Evolutionary conservation across 2,113 vertebrate genomes (phyloP).

Genomic region (Cololabis saira): DNA sequence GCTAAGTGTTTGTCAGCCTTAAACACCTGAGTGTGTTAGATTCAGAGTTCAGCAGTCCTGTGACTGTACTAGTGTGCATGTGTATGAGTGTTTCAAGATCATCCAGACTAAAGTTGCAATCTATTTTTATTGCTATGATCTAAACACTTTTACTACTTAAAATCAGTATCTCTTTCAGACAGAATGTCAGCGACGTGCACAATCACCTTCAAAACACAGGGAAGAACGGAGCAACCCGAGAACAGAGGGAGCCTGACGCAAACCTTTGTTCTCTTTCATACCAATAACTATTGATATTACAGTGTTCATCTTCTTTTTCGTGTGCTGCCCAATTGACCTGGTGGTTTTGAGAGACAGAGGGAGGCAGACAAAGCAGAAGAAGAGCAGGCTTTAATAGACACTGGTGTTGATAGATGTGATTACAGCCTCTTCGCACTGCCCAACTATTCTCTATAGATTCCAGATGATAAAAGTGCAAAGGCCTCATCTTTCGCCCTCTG

Average conservation of each 20-base stretch:
- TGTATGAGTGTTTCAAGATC: neutral
- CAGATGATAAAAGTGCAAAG: constrained; percentile 71
- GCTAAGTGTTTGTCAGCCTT: too few species aligned
- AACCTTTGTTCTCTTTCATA: constrained; percentile 35
- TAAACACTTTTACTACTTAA: neutral
- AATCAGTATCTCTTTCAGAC: too few species aligned
- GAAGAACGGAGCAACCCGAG: constrained; percentile 4
- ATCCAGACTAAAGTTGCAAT: neutral
- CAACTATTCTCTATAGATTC: constrained; percentile 73
- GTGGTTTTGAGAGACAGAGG: constrained; percentile 43
- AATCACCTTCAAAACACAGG: constrained; percentile 26
- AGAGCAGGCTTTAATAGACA: constrained; percentile 61
- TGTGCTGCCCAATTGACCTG: constrained; percentile 55
- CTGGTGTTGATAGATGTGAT: constrained; percentile 71
- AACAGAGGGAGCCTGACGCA: constrained; percentile 11
- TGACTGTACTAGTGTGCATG: neutral
- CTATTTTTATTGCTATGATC: neutral
- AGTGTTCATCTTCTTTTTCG: constrained; percentile 58
- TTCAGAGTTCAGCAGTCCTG: neutral
- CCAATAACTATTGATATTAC: constrained; percentile 38
- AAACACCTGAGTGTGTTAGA: neutral
- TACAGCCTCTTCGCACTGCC: constrained; percentile 65
- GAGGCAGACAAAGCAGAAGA: constrained; percentile 47
- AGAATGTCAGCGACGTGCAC: neutral
- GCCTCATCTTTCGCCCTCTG: constrained; percentile 40